A percentile compares a stretch with the other conserved stretches of the same genome.
phyloP scores from a whole-genome alignment of 2,888 invertebrate genomes.

The Rosalia funebris region DNA sequence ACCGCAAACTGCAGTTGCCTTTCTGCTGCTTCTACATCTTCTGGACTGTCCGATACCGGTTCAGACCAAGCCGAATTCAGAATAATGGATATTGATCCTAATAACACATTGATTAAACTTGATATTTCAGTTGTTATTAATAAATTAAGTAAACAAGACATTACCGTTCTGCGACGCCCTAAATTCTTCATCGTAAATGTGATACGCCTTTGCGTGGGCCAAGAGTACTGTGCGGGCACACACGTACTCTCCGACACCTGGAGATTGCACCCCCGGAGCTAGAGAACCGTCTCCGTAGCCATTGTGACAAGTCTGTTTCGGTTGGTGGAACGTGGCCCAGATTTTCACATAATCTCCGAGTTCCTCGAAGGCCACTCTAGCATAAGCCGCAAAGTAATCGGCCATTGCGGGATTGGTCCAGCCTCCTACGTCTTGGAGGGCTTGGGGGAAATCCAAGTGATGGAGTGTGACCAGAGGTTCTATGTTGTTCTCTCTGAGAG shows the following conservation, averaged over 20 bases:
- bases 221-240: constrained; percentile 71
- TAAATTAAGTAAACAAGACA: background rate
- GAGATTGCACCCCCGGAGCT: constrained; percentile 55
- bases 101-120: background rate
- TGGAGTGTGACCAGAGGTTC: constrained; percentile 71
- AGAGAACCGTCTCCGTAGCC: constrained; percentile 33
- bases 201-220: constrained; percentile 73
- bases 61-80: constrained; percentile 70
- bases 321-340: constrained; percentile 68
- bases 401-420: constrained; percentile 12
- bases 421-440: constrained; percentile 67
- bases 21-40: constrained; percentile 68
- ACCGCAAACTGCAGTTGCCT: constrained; percentile 70
- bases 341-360: constrained; percentile 54
- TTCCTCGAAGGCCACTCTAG: constrained; percentile 59
- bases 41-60: constrained; percentile 66
- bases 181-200: constrained; percentile 3
- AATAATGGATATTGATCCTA: constrained; percentile 2
- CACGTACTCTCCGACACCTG: constrained; percentile 69
- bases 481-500: constrained; percentile 67
- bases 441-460: constrained; percentile 60
- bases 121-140: background rate
- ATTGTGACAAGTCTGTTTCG: constrained; percentile 47
- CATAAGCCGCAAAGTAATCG: constrained; percentile 65
- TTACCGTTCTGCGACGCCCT: background rate